A percentile compares a stretch with the other conserved stretches of the same genome.
Evolutionary conservation across 2,113 vertebrate species (phyloP).

Genomic region (Capreolus pygargus): DNA sequence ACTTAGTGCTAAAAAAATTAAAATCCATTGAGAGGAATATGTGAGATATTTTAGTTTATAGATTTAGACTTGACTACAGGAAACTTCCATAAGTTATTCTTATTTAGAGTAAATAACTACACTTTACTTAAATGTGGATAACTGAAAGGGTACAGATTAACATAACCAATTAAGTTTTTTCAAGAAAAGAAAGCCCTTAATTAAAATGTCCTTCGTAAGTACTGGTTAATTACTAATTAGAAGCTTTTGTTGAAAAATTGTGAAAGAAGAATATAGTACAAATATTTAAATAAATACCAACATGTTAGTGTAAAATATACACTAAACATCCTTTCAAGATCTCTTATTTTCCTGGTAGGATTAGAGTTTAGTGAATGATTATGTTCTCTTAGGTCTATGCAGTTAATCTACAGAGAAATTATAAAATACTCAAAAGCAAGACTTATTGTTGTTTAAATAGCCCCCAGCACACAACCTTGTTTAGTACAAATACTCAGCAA

Average conservation of each 20-base stretch:
- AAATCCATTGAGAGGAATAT: neutral
- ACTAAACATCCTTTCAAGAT: neutral
- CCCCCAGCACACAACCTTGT: no score
- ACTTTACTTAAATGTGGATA: neutral
- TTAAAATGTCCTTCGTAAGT: neutral
- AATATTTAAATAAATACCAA: neutral
- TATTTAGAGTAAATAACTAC: neutral
- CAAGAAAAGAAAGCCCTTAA: neutral
- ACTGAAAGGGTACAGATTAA: neutral
- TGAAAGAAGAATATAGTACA: neutral
- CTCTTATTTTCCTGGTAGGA: neutral
- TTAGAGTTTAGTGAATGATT: neutral
- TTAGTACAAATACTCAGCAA: neutral
- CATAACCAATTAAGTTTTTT: neutral
- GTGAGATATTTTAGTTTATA: neutral
- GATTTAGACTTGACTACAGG: neutral
- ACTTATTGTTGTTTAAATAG: neutral
- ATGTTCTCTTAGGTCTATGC: neutral
- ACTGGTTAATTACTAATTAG: neutral
- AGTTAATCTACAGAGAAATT: neutral
- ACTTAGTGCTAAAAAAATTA: neutral
- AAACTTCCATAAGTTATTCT: neutral
- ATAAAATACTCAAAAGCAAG: neutral
- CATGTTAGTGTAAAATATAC: neutral
- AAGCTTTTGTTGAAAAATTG: neutral